A percentile compares a stretch with the other conserved stretches of the same genome.
phyloP scores from a whole-genome alignment of 2,888 invertebrate genomes.

The Chirona hameri region DNA sequence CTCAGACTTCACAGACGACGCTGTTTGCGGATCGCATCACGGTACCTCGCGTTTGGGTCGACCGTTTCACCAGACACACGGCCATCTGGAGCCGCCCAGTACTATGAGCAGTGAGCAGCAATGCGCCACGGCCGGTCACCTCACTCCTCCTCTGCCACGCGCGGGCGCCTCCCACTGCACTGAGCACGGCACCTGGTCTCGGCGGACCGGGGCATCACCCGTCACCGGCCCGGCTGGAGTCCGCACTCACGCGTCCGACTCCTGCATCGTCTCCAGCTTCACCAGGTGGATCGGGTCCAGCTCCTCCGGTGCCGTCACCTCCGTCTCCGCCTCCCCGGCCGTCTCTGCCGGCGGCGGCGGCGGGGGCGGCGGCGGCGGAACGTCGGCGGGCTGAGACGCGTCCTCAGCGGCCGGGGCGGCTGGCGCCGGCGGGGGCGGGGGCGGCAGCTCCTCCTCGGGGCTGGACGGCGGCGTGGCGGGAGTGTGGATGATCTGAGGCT shows the following conservation, averaged over 20 bases:
- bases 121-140: too few species aligned
- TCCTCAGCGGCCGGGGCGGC: not conserved
- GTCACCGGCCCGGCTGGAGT: too few species aligned
- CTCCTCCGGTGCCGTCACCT: conserved; percentile 8
- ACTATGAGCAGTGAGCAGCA: too few species aligned
- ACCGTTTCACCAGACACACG: too few species aligned
- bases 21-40: too few species aligned
- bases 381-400: not conserved
- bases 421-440: conserved; percentile 8
- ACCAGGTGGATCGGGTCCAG: conserved; percentile 26
- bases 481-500: conserved; percentile 11
- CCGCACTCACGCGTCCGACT: conserved; percentile 25
- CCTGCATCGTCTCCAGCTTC: conserved; percentile 25
- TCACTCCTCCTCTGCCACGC: not conserved
- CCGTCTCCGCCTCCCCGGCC: not conserved
- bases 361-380: not conserved
- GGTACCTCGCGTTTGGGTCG: too few species aligned
- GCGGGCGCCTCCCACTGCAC: not conserved
- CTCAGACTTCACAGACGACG: too few species aligned
- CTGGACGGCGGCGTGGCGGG: conserved; percentile 23
- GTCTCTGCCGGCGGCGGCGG: not conserved
- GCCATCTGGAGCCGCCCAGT: too few species aligned
- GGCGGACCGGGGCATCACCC: not conserved
- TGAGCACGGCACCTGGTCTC: too few species aligned
- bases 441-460: not conserved